Conservation (phyloP, 2,888 invertebrate species). For the Oxytorus armatus region DNA sequence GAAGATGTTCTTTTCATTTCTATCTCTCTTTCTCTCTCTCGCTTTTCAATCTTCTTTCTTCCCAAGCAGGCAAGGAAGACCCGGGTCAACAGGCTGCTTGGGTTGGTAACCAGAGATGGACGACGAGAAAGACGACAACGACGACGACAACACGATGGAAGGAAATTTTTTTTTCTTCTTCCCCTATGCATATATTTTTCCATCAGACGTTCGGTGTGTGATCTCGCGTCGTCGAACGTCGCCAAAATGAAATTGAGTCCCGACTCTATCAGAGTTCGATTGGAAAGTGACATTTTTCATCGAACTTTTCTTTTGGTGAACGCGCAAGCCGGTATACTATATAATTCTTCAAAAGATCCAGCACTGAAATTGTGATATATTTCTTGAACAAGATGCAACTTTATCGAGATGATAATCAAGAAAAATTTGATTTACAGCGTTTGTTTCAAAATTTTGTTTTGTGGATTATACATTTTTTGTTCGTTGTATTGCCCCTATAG, state of each 20-base stretch:
- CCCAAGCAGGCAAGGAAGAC: slow-evolving; percentile 44
- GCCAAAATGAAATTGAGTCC: slow-evolving; percentile 12
- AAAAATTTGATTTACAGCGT: no score
- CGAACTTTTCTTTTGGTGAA: not conserved
- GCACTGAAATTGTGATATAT: no score
- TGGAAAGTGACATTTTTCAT: slow-evolving; percentile 11
- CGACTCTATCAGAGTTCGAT: not conserved
- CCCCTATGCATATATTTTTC: slow-evolving; percentile 40
- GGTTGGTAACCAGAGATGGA: slow-evolving; percentile 18
- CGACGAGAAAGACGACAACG: slow-evolving; percentile 9
- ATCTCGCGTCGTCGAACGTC: not conserved
- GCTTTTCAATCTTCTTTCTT: slow-evolving; percentile 32
- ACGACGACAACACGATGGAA: no score
- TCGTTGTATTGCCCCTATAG: no score
- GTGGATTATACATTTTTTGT: no score
- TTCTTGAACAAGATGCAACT: no score
- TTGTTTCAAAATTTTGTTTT: no score
- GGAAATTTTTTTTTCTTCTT: slow-evolving; percentile 41
- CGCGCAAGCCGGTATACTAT: no score
- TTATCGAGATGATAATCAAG: no score
- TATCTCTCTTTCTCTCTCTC: slow-evolving; percentile 17
- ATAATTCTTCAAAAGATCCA: no score
- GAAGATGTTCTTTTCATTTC: slow-evolving; percentile 29
- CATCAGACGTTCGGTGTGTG: slow-evolving; percentile 30
- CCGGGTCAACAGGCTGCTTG: slow-evolving; percentile 46